phyloP scores from a whole-genome alignment of 1,140 invertebrate genomes.

The Drosophila nannoptera region DNA sequence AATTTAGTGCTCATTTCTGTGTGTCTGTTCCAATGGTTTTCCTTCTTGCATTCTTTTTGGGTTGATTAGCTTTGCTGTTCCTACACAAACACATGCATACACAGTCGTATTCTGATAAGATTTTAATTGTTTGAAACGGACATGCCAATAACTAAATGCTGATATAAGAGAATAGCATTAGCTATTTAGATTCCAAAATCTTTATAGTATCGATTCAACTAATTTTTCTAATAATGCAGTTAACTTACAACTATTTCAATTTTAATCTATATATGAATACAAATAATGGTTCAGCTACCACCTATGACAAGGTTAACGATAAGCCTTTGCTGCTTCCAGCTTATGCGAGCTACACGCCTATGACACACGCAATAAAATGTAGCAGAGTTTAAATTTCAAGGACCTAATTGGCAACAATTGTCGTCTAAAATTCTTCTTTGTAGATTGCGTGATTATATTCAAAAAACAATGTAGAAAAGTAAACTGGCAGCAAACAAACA shows the following conservation, averaged over 20 bases:
- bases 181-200: too few relatives aligned
- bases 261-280: not conserved
- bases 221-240: too few relatives aligned
- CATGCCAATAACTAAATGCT: slow-evolving; percentile 56
- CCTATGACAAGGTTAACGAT: not conserved
- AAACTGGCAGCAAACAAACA: slow-evolving; percentile 32
- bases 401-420: not conserved
- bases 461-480: slow-evolving; percentile 24
- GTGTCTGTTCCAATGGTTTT: slow-evolving; percentile 9
- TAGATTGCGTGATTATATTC: not conserved
- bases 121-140: slow-evolving; percentile 66
- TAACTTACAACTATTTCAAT: too few relatives aligned
- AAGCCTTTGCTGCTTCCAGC: not conserved
- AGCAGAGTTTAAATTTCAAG: not conserved
- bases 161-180: not conserved
- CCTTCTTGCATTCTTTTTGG: slow-evolving; percentile 27
- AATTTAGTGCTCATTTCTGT: slow-evolving; percentile 11
- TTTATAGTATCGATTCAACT: too few relatives aligned
- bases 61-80: slow-evolving; percentile 43
- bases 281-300: not conserved
- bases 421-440: not conserved
- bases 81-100: slow-evolving; percentile 15
- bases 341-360: too few relatives aligned
- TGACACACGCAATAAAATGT: not conserved
- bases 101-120: slow-evolving; percentile 65